Percentiles rank a stretch among this genome's conserved stretches.
These are phyloP conservation scores for Acipenser ruthenus DNA, from an alignment of 2,797 vertebrate genomes.

Conservation along the genomic window DNA sequence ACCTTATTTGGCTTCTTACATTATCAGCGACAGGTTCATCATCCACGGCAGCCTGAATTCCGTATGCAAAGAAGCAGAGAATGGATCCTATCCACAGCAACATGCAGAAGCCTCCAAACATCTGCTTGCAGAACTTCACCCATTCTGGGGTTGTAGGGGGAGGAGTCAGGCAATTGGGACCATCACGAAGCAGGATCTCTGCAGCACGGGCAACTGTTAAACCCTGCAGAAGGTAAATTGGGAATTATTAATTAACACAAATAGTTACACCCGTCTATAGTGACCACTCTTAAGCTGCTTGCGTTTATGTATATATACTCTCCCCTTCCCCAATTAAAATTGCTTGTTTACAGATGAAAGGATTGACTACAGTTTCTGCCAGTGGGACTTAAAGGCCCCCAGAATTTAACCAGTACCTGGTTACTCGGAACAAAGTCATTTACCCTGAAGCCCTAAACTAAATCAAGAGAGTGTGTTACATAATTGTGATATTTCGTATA, in stretches of 20 bases:
- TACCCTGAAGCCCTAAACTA: too few species aligned
- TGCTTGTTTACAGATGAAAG: too few species aligned
- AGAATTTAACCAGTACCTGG: too few species aligned
- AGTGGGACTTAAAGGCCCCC: too few species aligned
- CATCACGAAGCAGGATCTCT: constrained; percentile 83
- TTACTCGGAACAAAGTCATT: too few species aligned
- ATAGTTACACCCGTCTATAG: too few species aligned
- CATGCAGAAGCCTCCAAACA: constrained; percentile 92
- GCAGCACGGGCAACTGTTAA: constrained; percentile 69
- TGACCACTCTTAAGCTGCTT: too few species aligned
- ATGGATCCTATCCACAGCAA: constrained; percentile 90
- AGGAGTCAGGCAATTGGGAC: constrained; percentile 85
- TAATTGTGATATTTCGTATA: too few species aligned
- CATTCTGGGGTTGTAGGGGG: constrained; percentile 93
- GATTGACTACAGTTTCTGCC: too few species aligned
- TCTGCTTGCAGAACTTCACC: constrained; percentile 92
- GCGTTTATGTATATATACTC: too few species aligned
- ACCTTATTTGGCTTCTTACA: constrained; percentile 43
- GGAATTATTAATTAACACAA: background rate
- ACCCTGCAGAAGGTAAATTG: constrained; percentile 55
- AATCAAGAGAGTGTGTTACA: too few species aligned
- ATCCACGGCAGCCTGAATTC: constrained; percentile 70
- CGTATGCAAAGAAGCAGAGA: constrained; percentile 83
- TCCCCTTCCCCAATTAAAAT: too few species aligned
- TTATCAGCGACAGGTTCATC: constrained; percentile 79